phyloP scores from a whole-genome alignment of 1,140 invertebrate species.

The Adoxophyes honmai region DNA sequence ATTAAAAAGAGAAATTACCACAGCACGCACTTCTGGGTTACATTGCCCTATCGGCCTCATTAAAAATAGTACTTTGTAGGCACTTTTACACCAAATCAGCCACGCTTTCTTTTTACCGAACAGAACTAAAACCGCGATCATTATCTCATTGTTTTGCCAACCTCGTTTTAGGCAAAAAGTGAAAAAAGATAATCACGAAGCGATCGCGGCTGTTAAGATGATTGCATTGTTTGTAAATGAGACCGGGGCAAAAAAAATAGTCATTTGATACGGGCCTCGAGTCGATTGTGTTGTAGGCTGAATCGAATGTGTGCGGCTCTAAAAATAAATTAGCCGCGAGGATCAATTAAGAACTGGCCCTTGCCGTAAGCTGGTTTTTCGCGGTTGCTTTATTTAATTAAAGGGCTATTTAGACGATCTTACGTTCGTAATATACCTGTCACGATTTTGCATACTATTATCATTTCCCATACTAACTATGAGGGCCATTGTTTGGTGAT shows the following conservation, averaged over 20 bases:
- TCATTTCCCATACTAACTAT: no score
- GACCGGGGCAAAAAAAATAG: slow-evolving; percentile 1
- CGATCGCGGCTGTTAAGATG: slow-evolving; percentile 10
- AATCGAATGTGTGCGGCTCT: not conserved
- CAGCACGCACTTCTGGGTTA: not conserved
- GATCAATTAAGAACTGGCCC: slow-evolving; percentile 3
- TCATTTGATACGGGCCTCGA: slow-evolving; percentile 2
- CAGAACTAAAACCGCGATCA: slow-evolving; percentile 6
- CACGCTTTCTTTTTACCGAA: slow-evolving; percentile 10
- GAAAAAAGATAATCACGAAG: not conserved
- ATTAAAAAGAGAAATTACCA: no score
- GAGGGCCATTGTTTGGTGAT: no score
- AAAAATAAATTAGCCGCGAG: slow-evolving; percentile 1
- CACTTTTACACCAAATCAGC: slow-evolving; percentile 5
- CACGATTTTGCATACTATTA: no score
- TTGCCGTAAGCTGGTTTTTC: no score
- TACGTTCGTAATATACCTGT: no score
- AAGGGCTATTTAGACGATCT: no score
- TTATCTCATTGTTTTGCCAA: slow-evolving; percentile 12
- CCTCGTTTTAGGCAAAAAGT: slow-evolving; percentile 9
- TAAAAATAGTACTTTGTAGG: no score
- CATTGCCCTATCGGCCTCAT: not conserved
- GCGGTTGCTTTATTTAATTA: no score
- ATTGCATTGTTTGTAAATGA: slow-evolving; percentile 21
- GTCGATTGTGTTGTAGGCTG: not conserved